Conservation (phyloP, 2,888 invertebrate genomes). For the Idaea straminata region DNA sequence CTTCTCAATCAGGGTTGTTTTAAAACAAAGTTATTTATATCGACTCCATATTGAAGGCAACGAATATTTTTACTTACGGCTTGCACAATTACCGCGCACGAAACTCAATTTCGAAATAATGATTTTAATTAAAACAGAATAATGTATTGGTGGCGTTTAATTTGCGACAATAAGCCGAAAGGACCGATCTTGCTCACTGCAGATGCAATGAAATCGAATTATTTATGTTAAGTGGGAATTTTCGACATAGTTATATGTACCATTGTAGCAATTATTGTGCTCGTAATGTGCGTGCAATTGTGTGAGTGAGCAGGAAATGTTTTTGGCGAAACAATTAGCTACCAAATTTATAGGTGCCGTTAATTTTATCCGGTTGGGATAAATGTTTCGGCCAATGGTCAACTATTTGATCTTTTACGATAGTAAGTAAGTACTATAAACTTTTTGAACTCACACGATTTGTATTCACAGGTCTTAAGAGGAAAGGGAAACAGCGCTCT, state of each 20-base stretch:
- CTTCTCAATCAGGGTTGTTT: too few species aligned
- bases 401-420: neutral
- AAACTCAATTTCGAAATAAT: conserved; percentile 40
- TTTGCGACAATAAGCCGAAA: conserved; percentile 12
- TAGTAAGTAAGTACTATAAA: too few species aligned
- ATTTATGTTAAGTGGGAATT: neutral
- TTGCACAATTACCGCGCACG: conserved; percentile 35
- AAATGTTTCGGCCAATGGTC: neutral
- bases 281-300: neutral
- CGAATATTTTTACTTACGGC: conserved; percentile 37
- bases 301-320: neutral
- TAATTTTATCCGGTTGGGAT: neutral
- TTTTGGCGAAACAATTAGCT: conserved; percentile 1
- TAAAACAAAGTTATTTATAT: too few species aligned
- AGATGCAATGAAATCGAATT: neutral
- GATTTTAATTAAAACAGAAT: conserved; percentile 43
- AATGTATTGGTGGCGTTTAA: conserved; percentile 31
- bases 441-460: too few species aligned
- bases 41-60: too few species aligned
- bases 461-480: too few species aligned
- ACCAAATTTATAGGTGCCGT: neutral
- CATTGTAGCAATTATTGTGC: neutral
- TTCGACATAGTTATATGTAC: neutral
- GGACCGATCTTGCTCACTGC: neutral
- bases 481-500: too few species aligned